Evolutionary conservation across 1,140 invertebrate species (phyloP), one percentile per base, ranked within the genome.

Genomic region (Drosophila biarmipes): DNA sequence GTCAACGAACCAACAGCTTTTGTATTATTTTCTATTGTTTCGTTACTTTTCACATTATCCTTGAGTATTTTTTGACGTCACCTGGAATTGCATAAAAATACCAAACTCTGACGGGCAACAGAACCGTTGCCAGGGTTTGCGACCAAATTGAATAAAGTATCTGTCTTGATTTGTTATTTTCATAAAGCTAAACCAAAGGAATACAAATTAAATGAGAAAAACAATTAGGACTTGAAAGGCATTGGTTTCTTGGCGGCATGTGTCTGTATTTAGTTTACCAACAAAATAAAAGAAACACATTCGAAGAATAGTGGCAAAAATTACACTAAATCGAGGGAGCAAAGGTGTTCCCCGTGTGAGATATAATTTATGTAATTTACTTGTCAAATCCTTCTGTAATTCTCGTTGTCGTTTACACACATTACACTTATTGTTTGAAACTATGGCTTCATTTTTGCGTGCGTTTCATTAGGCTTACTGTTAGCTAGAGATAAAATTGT

Each of bases 221-320:
- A 38, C 10, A 46, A 72, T 81, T 52, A 64, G 74, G 73, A 85
- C 56, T 78, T 57, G 27, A 92, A 93, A 93, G 93, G 93, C 93
- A 93, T 93, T 93, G 93, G 92, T 93, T 93, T 92, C 92, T 93
- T 93, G 92, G 92, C 87, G 90, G 91, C 90, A 92, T 92, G 90
- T 92, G 89, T 86, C 76, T 86, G 78, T 69, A 67, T 78, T 90
- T 73, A 77, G 54, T 66, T 52, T 51, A 56, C 21, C 24, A 64
- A 56, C 15, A 56, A 61, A 62, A 56, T 21, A 53, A 54, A 57
- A 38, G 75, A 62, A 69, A 55, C 54, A 61, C 55, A 54, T 51
- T 46, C 15, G 37, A 59, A 67, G 61, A 67, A 42, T 64, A 45
- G 51, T 63, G 62, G 35, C 58, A 67, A 68, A 54, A 52, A 68